These are phyloP conservation scores for Boloria euphrosyne DNA, from an alignment of 2,888 invertebrate species.

Conservation along the genomic window DNA sequence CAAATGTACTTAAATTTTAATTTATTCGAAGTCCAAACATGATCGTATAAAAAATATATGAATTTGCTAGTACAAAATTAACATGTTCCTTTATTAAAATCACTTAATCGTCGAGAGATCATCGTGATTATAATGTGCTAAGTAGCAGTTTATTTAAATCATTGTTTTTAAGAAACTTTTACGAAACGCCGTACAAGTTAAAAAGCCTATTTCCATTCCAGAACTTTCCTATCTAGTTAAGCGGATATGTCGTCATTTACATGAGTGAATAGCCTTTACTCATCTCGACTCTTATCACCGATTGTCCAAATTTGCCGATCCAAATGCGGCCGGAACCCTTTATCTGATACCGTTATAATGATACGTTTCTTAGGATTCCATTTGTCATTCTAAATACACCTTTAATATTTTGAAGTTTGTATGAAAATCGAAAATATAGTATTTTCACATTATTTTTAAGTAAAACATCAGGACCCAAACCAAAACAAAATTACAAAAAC, in stretches of 20 bases:
- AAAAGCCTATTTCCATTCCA: slow-evolving; percentile 1
- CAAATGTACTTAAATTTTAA: slow-evolving; percentile 17
- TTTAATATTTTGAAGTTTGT: slow-evolving; percentile 1
- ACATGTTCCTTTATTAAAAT: too few relatives aligned
- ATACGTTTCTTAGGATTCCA: slow-evolving; percentile 15
- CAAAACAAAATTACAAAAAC: too few relatives aligned
- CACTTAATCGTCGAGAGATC: too few relatives aligned
- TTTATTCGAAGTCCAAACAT: slow-evolving; percentile 11
- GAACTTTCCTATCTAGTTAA: slow-evolving; percentile 39
- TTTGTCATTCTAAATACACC: slow-evolving; percentile 9
- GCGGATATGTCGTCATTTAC: slow-evolving; percentile 33
- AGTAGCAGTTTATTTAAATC: too few relatives aligned
- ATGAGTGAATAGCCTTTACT: slow-evolving; percentile 45
- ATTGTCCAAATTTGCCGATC: slow-evolving; percentile 60
- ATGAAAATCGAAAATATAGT: neutral
- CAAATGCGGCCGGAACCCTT: slow-evolving; percentile 60
- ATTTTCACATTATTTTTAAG: neutral
- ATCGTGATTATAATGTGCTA: too few relatives aligned
- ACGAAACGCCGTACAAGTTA: neutral
- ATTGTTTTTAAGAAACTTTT: too few relatives aligned
- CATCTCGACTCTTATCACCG: slow-evolving; percentile 56
- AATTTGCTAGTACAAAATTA: neutral
- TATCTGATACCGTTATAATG: slow-evolving; percentile 52
- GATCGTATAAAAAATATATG: neutral
- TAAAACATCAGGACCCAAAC: too few relatives aligned